A percentile compares a stretch with the other conserved stretches of the same genome.
Evolutionary conservation across 2,113 vertebrate genomes (phyloP).

Genomic region (Pholis gunnellus): DNA sequence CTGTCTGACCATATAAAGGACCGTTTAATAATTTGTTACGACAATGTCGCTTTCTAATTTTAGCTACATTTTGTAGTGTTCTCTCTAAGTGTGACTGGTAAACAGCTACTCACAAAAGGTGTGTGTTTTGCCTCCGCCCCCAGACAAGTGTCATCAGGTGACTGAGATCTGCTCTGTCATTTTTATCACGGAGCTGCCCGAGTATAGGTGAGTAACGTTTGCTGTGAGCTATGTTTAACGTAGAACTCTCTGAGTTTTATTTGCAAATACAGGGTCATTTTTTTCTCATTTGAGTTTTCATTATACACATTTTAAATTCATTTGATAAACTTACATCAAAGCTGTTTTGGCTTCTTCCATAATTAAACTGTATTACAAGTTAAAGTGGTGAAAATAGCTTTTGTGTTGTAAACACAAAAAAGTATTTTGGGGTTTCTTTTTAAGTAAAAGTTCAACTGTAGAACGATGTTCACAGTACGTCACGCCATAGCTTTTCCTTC

Average conservation of each 20-base stretch:
- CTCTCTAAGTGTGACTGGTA: not conserved
- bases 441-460: not conserved
- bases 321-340: not conserved
- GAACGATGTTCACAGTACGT: not conserved
- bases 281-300: not conserved
- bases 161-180: slow-evolving; percentile 22
- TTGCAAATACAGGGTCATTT: not conserved
- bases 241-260: not conserved
- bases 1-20: not conserved
- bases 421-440: not conserved
- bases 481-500: not conserved
- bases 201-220: slow-evolving; percentile 52
- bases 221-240: not conserved
- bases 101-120: not conserved
- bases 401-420: not conserved
- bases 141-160: slow-evolving; percentile 22
- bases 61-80: not conserved
- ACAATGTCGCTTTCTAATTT: not conserved
- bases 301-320: not conserved
- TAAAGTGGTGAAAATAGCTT: not conserved
- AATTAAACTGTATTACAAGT: not conserved
- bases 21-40: not conserved
- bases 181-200: not conserved
- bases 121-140: slow-evolving; percentile 44
- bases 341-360: not conserved